Evolutionary conservation across 1,140 invertebrate genomes (phyloP), one percentile per base, ranked within the genome.

Genomic region (Ephestia elutella): DNA sequence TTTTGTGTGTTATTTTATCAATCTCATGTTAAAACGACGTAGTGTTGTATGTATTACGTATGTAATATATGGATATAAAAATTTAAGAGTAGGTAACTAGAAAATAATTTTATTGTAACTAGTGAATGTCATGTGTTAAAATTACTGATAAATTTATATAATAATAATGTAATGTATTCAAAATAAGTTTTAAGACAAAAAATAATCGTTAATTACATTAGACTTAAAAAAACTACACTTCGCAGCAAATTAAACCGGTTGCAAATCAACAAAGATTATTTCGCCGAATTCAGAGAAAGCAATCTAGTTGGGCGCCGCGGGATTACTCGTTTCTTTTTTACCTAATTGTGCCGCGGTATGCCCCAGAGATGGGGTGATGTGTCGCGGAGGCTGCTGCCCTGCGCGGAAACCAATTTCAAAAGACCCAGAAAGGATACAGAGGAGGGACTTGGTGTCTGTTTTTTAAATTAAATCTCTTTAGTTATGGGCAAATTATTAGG

Each of bases 371-470:
- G 73, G 72, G 72, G 77, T 71, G 72, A 82, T 70, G 74, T 82
- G 82, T 80, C 80, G 75, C 83, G 66, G 73, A 73, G 66, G 66
- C 63, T 56, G 68, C 61, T 77, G 73, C 66, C 68, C 72, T 69
- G 63, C 71, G 71, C 67, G 65, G 68, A 78, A 84, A 84, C 78
- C 82, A 86, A 86, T 84, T 84, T 77, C 76, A 75, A 78, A 78
- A 79, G 78, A 81, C 63, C 75, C 71, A 75, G 76, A 77, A 73
- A 76, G 64, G 60, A 59, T 57, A 74, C 80, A 86, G 82, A 76
- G 81, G 68, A 70, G 80, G 64, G 38, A 44, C 10, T 44, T 44
- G 38, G 38, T 44, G 15, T 15, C 38, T 44, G 74, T 57, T 28
- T 56, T 61, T 15, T 15, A 44, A 17, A 44, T n/a, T 15, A 44